Evolutionary conservation across 1,140 invertebrate genomes (phyloP).

Genomic region (Nephila pilipes): DNA sequence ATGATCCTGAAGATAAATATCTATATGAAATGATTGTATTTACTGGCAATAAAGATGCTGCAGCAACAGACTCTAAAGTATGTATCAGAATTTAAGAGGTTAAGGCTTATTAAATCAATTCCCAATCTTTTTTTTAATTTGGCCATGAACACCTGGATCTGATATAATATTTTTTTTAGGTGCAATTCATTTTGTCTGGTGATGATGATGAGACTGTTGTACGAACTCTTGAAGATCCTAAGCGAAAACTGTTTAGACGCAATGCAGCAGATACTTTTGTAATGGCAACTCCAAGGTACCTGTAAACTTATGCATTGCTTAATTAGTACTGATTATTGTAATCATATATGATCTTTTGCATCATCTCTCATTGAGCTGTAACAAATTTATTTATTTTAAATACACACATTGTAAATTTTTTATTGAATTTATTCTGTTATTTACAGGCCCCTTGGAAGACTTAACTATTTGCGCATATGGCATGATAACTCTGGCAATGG

Average conservation of each 20-base stretch:
- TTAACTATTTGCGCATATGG: slow-evolving; percentile 80
- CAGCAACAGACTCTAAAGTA: slow-evolving; percentile 82
- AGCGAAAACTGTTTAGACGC: slow-evolving; percentile 82
- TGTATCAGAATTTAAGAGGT: too few relatives aligned
- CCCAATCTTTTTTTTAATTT: too few relatives aligned
- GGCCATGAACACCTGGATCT: slow-evolving; percentile 69
- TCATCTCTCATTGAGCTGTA: too few relatives aligned
- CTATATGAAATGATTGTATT: slow-evolving; percentile 82
- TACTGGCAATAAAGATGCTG: slow-evolving; percentile 82
- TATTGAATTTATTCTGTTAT: background rate
- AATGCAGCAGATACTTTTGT: slow-evolving; percentile 83
- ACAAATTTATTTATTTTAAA: too few relatives aligned
- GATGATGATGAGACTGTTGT: slow-evolving; percentile 82
- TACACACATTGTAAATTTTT: background rate
- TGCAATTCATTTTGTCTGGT: slow-evolving; percentile 83
- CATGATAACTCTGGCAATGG: slow-evolving; percentile 81
- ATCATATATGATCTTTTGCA: too few relatives aligned
- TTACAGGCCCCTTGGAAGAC: slow-evolving; percentile 77
- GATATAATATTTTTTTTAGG: slow-evolving; percentile 78
- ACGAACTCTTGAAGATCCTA: slow-evolving; percentile 81
- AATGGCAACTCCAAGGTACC: slow-evolving; percentile 80
- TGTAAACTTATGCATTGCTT: background rate
- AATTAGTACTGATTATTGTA: too few relatives aligned
- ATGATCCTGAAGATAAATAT: slow-evolving; percentile 81
- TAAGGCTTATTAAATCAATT: too few relatives aligned